A percentile compares a stretch with the other conserved stretches of the same genome.
Evolutionary conservation across 2,888 invertebrate genomes (phyloP).

Genomic region (Blera fallax): DNA sequence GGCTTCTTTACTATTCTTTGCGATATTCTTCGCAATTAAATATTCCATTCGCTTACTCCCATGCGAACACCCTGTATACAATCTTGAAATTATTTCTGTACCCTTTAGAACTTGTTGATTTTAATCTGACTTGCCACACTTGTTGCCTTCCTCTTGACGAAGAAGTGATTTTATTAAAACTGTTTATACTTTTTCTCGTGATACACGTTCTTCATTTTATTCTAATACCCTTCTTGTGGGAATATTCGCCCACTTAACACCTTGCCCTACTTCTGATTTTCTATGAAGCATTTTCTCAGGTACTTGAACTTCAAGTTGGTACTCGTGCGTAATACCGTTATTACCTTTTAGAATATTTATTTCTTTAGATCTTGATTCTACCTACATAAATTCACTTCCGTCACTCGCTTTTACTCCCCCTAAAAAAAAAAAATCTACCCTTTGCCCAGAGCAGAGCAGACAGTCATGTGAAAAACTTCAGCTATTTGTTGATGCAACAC

Average conservation of each 20-base stretch:
- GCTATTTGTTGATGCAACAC: slow-evolving; percentile 54
- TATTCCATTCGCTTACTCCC: too few relatives aligned
- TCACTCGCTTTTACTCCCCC: not conserved
- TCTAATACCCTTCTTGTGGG: not conserved
- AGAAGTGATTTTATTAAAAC: not conserved
- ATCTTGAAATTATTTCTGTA: too few relatives aligned
- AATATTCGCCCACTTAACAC: slow-evolving; percentile 30
- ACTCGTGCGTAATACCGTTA: slow-evolving; percentile 50
- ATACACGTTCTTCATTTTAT: not conserved
- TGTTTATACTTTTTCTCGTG: not conserved
- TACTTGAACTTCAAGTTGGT: slow-evolving; percentile 14
- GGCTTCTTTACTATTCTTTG: too few relatives aligned
- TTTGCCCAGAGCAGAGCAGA: slow-evolving; percentile 5
- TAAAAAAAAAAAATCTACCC: not conserved
- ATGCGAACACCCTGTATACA: too few relatives aligned
- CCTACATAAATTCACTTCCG: slow-evolving; percentile 13
- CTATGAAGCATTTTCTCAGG: not conserved
- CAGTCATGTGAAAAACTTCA: slow-evolving; percentile 37
- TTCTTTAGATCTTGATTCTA: slow-evolving; percentile 18
- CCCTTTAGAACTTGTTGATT: not conserved
- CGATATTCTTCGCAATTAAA: too few relatives aligned
- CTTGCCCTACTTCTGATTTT: not conserved
- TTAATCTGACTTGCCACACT: not conserved
- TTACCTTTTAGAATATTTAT: slow-evolving; percentile 40
- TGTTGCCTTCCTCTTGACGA: not conserved